phyloP scores from a whole-genome alignment of 2,113 vertebrate species.

The Malurus melanocephalus region DNA sequence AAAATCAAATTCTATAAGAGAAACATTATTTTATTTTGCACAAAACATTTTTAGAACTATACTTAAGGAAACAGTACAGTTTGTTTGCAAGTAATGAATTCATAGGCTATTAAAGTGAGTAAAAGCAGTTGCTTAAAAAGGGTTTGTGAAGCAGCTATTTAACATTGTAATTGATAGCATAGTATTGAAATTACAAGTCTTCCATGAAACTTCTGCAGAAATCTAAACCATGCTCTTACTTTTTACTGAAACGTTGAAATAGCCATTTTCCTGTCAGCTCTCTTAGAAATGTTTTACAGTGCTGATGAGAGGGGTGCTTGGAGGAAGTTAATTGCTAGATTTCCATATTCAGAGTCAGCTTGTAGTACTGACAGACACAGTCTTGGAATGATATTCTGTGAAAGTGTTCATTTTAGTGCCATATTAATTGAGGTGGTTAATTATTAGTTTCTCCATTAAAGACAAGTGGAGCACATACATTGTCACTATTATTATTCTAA shows the following conservation, averaged over 20 bases:
- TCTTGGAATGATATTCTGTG: neutral
- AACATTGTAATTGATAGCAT: neutral
- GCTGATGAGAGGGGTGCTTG: neutral
- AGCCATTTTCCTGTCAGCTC: neutral
- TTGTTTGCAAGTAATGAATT: neutral
- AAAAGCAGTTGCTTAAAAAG: neutral
- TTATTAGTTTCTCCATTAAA: neutral
- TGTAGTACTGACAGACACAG: neutral
- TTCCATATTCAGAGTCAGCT: neutral
- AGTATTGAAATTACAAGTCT: neutral
- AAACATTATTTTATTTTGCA: neutral
- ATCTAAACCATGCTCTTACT: neutral
- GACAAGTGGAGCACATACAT: neutral
- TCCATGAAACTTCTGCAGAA: neutral
- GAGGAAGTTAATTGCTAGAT: neutral
- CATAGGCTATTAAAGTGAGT: neutral
- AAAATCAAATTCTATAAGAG: neutral
- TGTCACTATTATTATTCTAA: neutral
- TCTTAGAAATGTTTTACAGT: neutral
- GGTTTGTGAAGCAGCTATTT: neutral
- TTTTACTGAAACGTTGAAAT: neutral
- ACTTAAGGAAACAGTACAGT: neutral
- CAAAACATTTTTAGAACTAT: neutral
- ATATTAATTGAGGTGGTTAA: neutral
- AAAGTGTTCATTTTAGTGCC: neutral